These are phyloP conservation scores for Petromus typicus DNA, from an alignment of 2,113 vertebrate genomes.

Conservation along the genomic window DNA sequence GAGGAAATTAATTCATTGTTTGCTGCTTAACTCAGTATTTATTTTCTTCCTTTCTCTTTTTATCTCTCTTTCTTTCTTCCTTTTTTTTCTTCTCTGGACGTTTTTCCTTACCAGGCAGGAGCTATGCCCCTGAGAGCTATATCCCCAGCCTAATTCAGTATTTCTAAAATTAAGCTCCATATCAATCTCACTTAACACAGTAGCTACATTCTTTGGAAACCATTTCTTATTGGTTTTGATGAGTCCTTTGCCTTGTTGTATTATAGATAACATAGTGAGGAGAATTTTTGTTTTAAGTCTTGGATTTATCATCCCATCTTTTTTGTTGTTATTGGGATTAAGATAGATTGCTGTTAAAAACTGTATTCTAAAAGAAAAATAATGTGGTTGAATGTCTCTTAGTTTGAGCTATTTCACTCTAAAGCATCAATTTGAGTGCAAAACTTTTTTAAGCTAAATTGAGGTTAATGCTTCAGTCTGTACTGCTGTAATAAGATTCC, in stretches of 20 bases:
- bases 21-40: constrained; percentile 40
- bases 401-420: background rate
- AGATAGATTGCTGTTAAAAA: constrained; percentile 56
- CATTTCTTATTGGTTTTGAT: constrained; percentile 27
- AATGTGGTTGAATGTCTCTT: constrained; percentile 36
- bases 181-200: constrained; percentile 39
- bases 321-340: constrained; percentile 47
- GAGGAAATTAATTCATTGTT: constrained; percentile 16
- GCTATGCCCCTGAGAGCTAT: no score
- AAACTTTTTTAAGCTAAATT: constrained; percentile 48
- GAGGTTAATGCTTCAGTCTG: background rate
- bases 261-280: constrained; percentile 28
- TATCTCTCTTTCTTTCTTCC: no score
- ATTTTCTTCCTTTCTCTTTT: no score
- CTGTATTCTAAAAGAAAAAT: constrained; percentile 38
- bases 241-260: constrained; percentile 23
- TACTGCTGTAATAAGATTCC: background rate
- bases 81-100: no score
- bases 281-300: constrained; percentile 66
- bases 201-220: constrained; percentile 16
- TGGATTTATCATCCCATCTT: background rate
- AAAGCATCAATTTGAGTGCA: background rate
- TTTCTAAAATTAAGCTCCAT: constrained; percentile 22
- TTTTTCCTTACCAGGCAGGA: no score
- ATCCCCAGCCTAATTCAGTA: no score